A percentile compares a stretch with the other conserved stretches of the same genome.
phyloP scores from a whole-genome alignment of 2,797 vertebrate genomes.

The Micromesistius poutassou region DNA sequence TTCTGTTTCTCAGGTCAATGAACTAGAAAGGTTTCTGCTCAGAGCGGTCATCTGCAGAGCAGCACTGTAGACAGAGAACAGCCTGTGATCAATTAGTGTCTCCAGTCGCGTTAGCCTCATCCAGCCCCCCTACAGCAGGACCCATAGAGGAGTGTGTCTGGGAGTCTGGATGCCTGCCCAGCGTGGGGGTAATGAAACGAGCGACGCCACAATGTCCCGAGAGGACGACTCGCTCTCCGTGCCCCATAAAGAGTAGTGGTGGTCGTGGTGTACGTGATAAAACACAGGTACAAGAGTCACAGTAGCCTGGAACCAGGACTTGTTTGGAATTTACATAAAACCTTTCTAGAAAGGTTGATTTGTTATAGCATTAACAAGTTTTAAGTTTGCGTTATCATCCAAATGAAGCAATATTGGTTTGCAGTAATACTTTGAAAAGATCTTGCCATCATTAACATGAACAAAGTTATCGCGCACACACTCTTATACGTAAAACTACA shows the following conservation, averaged over 20 bases:
- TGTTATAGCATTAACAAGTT: neutral
- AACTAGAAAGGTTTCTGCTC: slow-evolving; percentile 45
- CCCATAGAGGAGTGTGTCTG: neutral
- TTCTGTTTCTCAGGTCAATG: slow-evolving; percentile 50
- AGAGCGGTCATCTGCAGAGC: slow-evolving; percentile 12
- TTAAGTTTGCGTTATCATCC: neutral
- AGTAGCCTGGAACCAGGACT: neutral
- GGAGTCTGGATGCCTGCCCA: neutral
- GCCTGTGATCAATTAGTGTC: slow-evolving; percentile 18
- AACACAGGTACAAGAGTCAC: neutral
- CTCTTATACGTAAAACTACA: no score
- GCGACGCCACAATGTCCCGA: slow-evolving; percentile 10
- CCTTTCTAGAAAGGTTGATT: neutral
- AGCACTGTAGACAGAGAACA: slow-evolving; percentile 58
- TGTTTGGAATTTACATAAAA: neutral
- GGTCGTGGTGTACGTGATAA: neutral
- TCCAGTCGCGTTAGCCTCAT: neutral
- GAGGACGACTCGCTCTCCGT: slow-evolving; percentile 2
- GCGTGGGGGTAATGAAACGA: neutral
- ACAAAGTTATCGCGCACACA: neutral
- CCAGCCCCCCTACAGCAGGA: neutral
- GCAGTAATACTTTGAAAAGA: neutral
- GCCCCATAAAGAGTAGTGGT: neutral
- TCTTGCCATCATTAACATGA: neutral
- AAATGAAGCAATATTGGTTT: neutral